Conservation (phyloP, 2,888 invertebrate genomes). For the Leptopilina myrica region DNA sequence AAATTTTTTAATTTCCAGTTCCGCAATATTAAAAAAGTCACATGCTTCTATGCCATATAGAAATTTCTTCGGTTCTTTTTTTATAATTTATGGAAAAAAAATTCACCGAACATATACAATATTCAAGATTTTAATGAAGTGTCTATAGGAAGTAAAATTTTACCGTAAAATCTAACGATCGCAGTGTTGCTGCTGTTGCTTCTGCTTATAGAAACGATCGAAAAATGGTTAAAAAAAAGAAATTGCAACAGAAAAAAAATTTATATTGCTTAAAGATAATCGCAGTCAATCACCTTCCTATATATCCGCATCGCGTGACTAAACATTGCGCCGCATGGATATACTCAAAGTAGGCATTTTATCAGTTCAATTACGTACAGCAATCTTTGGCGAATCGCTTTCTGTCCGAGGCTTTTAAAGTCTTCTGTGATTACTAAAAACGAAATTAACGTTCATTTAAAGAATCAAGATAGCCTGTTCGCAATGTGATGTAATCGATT, state of each 20-base stretch:
- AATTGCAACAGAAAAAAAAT: neutral
- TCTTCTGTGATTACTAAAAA: neutral
- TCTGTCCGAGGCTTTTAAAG: constrained; percentile 14
- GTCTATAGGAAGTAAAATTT: too few relatives aligned
- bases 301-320: constrained; percentile 38
- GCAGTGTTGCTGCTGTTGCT: too few relatives aligned
- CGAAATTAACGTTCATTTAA: constrained; percentile 13
- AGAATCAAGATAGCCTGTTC: neutral
- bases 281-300: constrained; percentile 30
- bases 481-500: constrained; percentile 20
- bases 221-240: too few relatives aligned
- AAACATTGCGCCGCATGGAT: constrained; percentile 4
- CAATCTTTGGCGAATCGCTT: constrained; percentile 26
- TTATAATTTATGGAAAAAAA: too few relatives aligned
- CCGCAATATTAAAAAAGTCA: too few relatives aligned
- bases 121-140: too few relatives aligned
- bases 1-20: too few relatives aligned
- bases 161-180: too few relatives aligned
- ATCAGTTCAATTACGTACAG: constrained; percentile 33
- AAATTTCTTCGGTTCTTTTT: too few relatives aligned
- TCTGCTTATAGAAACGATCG: too few relatives aligned
- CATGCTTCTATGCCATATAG: too few relatives aligned
- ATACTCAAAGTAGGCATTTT: constrained; percentile 36
- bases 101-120: too few relatives aligned
- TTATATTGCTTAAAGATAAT: constrained; percentile 10